Percentiles rank a stretch among this genome's conserved stretches.
Evolutionary conservation across 2,113 vertebrate genomes (phyloP).

Genomic region (Pteronura brasiliensis): DNA sequence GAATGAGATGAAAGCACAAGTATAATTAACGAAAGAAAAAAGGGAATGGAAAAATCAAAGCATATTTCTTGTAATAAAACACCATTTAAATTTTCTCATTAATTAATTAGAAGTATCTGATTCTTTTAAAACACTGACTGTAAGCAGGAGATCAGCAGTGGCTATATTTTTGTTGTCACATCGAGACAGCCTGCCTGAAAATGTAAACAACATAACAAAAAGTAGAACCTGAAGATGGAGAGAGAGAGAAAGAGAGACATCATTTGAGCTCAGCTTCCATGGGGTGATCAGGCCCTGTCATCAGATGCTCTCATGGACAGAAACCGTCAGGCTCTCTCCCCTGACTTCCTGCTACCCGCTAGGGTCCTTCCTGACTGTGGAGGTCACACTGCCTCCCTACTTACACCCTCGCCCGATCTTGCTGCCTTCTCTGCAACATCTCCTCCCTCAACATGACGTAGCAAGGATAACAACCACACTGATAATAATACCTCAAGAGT

Average conservation of each 20-base stretch:
- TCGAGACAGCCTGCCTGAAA: neutral
- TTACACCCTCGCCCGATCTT: too few relatives aligned
- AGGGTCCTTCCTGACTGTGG: neutral
- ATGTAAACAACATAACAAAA: neutral
- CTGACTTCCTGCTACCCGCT: neutral
- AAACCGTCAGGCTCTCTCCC: neutral
- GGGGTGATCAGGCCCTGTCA: neutral
- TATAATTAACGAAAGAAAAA: neutral
- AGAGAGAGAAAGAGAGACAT: neutral
- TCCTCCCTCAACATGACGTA: neutral
- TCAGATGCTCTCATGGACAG: neutral
- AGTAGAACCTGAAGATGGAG: neutral
- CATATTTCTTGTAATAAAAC: neutral
- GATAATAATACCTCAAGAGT: neutral
- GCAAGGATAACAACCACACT: neutral
- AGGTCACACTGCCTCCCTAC: fast-evolving
- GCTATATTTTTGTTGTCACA: neutral
- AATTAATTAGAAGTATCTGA: neutral
- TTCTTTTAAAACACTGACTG: neutral
- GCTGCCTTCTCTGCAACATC: neutral
- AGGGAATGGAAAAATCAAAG: neutral
- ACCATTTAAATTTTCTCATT: neutral
- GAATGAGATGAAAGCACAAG: neutral
- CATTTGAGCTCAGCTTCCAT: neutral
- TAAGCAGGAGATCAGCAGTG: neutral